Conservation (phyloP, 2,888 invertebrate genomes). For the Amblyjoppa fuscipennis region DNA sequence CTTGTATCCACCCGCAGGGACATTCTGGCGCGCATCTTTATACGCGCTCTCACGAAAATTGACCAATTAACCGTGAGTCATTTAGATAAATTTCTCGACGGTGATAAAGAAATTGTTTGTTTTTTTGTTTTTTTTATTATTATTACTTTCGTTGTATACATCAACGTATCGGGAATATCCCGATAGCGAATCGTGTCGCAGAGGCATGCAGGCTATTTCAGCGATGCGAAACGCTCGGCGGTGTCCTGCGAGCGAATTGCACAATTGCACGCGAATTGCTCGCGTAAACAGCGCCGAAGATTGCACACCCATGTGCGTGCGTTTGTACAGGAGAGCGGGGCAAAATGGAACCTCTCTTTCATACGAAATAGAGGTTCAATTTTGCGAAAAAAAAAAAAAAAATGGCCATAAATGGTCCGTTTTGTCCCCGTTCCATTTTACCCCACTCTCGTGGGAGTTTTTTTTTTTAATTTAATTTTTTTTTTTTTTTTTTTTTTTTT, state of each 20-base stretch:
- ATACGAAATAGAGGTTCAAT: too few species aligned
- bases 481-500: too few species aligned
- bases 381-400: too few species aligned
- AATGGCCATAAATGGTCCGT: too few species aligned
- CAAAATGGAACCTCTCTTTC: background rate
- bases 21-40: slow-evolving; percentile 6
- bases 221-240: slow-evolving; percentile 25
- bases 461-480: too few species aligned
- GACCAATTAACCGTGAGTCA: slow-evolving; percentile 33
- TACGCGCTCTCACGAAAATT: slow-evolving; percentile 24
- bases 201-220: slow-evolving; percentile 41
- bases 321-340: background rate
- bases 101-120: background rate
- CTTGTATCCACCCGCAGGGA: slow-evolving; percentile 15
- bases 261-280: slow-evolving; percentile 61
- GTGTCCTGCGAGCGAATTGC: slow-evolving; percentile 53
- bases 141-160: background rate
- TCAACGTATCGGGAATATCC: slow-evolving; percentile 7
- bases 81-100: slow-evolving; percentile 24
- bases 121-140: background rate
- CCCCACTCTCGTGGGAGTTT: too few species aligned
- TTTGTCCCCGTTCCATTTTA: too few species aligned
- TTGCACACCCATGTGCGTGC: background rate
- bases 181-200: slow-evolving; percentile 19
- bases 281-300: slow-evolving; percentile 40